Conservation (phyloP, 2,888 invertebrate genomes). For the Kryphioiulus occultus region DNA sequence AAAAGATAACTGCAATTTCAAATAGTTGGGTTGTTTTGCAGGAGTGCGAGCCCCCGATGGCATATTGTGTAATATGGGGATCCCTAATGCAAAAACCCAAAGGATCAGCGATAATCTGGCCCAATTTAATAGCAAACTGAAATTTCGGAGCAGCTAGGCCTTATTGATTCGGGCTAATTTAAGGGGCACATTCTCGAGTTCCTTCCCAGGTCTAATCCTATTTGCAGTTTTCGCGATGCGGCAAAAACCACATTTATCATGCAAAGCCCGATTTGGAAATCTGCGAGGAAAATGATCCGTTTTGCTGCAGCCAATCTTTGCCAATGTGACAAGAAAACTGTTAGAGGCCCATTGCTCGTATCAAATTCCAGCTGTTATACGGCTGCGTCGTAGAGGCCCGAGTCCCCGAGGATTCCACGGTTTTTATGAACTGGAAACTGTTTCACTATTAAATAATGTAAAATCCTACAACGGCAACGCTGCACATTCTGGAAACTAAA, state of each 20-base stretch:
- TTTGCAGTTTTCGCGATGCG: background rate
- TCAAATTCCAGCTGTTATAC: background rate
- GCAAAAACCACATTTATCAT: background rate
- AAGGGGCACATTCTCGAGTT: background rate
- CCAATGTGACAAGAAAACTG: background rate
- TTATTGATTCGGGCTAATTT: constrained; percentile 24
- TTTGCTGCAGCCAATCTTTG: background rate
- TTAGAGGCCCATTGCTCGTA: background rate
- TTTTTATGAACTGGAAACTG: constrained; percentile 24
- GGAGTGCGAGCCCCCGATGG: background rate
- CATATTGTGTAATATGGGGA: background rate
- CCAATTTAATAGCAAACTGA: background rate
- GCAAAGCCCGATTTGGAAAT: background rate
- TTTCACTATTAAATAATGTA: constrained; percentile 20
- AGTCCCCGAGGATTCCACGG: background rate
- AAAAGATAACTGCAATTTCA: constrained; percentile 36
- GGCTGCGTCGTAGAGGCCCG: background rate
- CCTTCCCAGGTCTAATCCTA: background rate
- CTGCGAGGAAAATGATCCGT: background rate
- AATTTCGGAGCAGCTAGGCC: background rate
- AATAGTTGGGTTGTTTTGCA: constrained; percentile 10
- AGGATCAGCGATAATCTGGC: background rate
- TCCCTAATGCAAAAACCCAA: background rate
- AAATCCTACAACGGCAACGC: background rate
- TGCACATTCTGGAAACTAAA: background rate